Conservation (phyloP, 2,888 invertebrate genomes). For the Brenthis ino region DNA sequence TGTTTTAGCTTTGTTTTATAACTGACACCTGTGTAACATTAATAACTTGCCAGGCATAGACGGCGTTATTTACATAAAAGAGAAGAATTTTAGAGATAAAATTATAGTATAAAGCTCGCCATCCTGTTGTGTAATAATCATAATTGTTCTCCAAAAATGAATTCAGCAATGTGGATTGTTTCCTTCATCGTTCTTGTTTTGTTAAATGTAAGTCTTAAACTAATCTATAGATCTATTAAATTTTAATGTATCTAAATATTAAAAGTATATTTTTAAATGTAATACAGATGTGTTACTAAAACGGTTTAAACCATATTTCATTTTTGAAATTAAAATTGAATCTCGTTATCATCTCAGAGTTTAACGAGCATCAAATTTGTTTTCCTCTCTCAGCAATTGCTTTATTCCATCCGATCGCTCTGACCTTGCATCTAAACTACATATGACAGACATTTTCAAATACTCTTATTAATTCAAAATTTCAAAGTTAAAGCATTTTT, state of each 20-base stretch:
- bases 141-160: slow-evolving; percentile 39
- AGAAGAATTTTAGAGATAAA: slow-evolving; percentile 38
- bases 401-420: slow-evolving; percentile 31
- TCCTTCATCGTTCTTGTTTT: slow-evolving; percentile 43
- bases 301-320: slow-evolving; percentile 4
- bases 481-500: background rate
- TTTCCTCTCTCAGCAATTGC: slow-evolving; percentile 30
- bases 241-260: background rate
- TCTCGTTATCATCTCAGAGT: slow-evolving; percentile 14
- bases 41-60: slow-evolving; percentile 30
- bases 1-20: slow-evolving; percentile 41
- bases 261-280: background rate
- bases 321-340: slow-evolving; percentile 16
- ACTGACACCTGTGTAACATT: slow-evolving; percentile 41
- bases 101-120: slow-evolving; percentile 38
- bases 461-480: background rate
- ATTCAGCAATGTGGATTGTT: slow-evolving; percentile 43
- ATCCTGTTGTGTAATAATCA: slow-evolving; percentile 36
- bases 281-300: background rate
- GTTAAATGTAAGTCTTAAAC: slow-evolving; percentile 44
- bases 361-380: slow-evolving; percentile 30
- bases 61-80: slow-evolving; percentile 38
- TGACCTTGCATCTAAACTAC: slow-evolving; percentile 13
- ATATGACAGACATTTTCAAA: slow-evolving; percentile 17
- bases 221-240: background rate